Base-by-base conservation (phyloP, 2,797 vertebrate species). In the Champsocephalus gunnari region DNA sequence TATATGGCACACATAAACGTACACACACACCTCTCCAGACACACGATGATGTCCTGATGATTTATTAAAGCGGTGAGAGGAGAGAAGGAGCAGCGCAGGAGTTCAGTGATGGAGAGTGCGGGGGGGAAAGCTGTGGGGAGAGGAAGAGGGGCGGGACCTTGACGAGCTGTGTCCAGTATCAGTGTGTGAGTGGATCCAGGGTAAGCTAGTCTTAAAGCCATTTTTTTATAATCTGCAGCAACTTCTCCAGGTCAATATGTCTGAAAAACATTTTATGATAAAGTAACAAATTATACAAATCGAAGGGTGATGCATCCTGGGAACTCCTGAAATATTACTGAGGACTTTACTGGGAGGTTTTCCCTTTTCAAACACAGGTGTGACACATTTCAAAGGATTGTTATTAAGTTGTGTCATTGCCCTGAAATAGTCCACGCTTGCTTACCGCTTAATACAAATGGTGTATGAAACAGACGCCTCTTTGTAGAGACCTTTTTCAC, bases 61-160 rank as follows among this genome's bases (percentile, higher is more conserved):
- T 89, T 90, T 92, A 91, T 92, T 78, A 84, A 85, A 83, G 79
- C 61, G 53, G 45, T 4, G 50, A 72, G 56, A 75, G 57, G 62
- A 72, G 73, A 63, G 45, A 70, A 76, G 54, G 65, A 71, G 62
- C 73, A 43, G 68, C 56, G 56, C 45, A 7, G 72, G 53, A 69
- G 53, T 51, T 45, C 41, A n/a, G 55, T 65, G 64, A 83, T 71
- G 74, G 65, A 76, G 73, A 43, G 59, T 55, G 66, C 51, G 56
- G 61, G 51, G 51, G 14, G 28, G 54, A 55, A 8, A n/a, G 41
- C 34, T 6, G 21, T 13, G 43, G 68, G 73, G 73, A 71, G 63
- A 49, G n/a, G 45, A 48, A 62, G 63, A 11, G 34, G 19, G 19
- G 43, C 1, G 9, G 56, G 53, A 70, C 56, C 21, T 61, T 21